Percentiles rank a stretch among this genome's conserved stretches.
These are phyloP conservation scores for Sialis fuliginosa DNA, from an alignment of 2,888 invertebrate species.

Conservation along the genomic window DNA sequence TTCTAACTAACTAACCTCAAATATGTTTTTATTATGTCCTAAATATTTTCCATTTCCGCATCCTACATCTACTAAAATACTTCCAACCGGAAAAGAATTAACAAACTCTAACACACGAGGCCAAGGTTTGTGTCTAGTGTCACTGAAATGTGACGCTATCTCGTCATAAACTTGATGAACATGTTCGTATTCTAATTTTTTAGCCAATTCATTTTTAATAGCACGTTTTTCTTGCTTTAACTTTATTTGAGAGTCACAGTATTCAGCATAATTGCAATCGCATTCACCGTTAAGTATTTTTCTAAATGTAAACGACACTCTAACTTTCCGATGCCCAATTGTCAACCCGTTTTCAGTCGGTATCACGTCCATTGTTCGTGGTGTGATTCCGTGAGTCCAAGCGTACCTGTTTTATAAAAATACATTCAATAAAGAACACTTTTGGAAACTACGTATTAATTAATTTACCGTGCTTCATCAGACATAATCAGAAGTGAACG, in stretches of 20 bases:
- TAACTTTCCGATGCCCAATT: conserved; percentile 29
- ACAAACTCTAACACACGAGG: conserved; percentile 75
- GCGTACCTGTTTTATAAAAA: conserved; percentile 36
- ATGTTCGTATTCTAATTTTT: conserved; percentile 50
- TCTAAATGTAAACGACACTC: conserved; percentile 81
- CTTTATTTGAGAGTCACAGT: conserved; percentile 43
- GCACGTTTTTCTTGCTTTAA: conserved; percentile 12
- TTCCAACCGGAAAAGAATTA: conserved; percentile 40
- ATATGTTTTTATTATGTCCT: conserved; percentile 33
- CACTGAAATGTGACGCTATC: conserved; percentile 88
- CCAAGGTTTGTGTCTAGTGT: conserved; percentile 90
- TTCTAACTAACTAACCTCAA: conserved; percentile 31
- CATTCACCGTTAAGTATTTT: conserved; percentile 39
- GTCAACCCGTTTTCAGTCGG: conserved; percentile 36
- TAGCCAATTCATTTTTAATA: conserved; percentile 32
- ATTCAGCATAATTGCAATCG: conserved; percentile 37
- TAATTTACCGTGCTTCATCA: conserved; percentile 45
- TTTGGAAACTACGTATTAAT: neutral
- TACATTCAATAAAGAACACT: neutral
- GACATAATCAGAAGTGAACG: conserved; percentile 67
- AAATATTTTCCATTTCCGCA: conserved; percentile 99
- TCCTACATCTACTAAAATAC: conserved; percentile 77
- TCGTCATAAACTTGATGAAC: conserved; percentile 84
- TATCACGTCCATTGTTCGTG: conserved; percentile 61
- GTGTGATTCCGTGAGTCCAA: conserved; percentile 80